phyloP scores from a whole-genome alignment of 1,140 invertebrate genomes.

The Cydia fagiglandana region DNA sequence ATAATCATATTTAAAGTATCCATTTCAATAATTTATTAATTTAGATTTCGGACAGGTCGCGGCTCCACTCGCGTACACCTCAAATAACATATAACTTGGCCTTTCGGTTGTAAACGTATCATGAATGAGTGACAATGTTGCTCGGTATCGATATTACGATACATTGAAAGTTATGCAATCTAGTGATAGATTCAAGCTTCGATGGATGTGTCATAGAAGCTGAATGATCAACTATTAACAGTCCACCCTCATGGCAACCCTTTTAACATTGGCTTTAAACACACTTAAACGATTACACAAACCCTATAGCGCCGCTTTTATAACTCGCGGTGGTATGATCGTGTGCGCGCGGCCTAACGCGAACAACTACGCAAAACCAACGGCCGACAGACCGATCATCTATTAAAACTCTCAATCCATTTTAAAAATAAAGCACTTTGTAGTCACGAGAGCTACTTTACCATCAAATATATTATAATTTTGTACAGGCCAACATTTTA shows the following conservation, averaged over 20 bases:
- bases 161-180: constrained; percentile 4
- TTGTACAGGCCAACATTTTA: constrained; percentile 55
- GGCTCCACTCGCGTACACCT: neutral
- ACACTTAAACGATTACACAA: neutral
- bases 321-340: neutral
- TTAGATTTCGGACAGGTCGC: constrained; percentile 38
- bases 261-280: neutral
- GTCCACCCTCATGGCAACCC: constrained; percentile 4
- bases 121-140: neutral
- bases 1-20: constrained; percentile 29
- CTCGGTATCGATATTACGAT: neutral
- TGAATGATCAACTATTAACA: neutral
- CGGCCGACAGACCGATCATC: constrained; percentile 10
- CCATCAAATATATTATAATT: constrained; percentile 55
- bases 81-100: neutral
- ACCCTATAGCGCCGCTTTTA: neutral
- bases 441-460: constrained; percentile 47
- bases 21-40: constrained; percentile 33
- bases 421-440: constrained; percentile 56
- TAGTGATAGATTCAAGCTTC: constrained; percentile 47
- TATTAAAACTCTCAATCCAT: constrained; percentile 41
- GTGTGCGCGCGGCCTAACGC: constrained; percentile 4
- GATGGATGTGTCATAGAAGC: constrained; percentile 38
- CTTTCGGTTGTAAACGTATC: neutral
- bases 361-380: neutral